Evolutionary conservation across 2,113 vertebrate genomes (phyloP), one percentile per base, ranked within the genome.

Genomic region (Paradoxurus hermaphroditus): DNA sequence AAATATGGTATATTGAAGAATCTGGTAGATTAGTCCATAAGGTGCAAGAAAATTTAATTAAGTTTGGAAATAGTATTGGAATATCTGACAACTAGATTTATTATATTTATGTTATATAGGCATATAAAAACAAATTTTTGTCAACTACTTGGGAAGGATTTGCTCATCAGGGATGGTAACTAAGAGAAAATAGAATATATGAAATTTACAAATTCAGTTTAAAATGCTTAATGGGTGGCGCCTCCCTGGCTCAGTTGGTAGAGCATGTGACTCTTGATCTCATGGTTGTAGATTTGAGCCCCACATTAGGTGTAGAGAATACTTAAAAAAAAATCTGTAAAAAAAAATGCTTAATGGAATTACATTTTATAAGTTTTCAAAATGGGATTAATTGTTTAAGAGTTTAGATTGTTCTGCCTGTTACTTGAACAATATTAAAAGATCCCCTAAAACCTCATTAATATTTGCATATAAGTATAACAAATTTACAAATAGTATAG

Each of bases 321-420:
- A 65, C 29, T 34, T 65, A 65, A 65, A 65, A 65, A 31, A 72
- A 73, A 73, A 39, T 41, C 70, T 73, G 23, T 65, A 7, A 34
- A 41, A 53, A 53, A 88, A 62, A 96, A 86, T 49, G 39, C 44
- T 70, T 68, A 91, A 36, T 44, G 29, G 23, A 86, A 90, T 89
- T 86, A 73, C 8, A 59, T 59, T 75, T 90, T 82, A 75, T 95
- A 85, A 95, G 62, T 68, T 75, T 95, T 91, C 34, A 90, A 95
- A 75, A 41, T 82, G 29, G 75, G 44, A 84, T 62, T 31, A 51
- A 86, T 65, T 86, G 10, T 86, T 90, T 90, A 89, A 89, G 73
- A 83, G 46, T 63, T 90, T 85, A 85, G 23, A 56, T 79, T 53
- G 39, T 75, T 85, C 44, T 65, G 36, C 44, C 85, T 86, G 19